Evolutionary conservation across 2,888 invertebrate species (phyloP), one percentile per base, ranked within the genome.

Genomic region (Elmis aenea): DNA sequence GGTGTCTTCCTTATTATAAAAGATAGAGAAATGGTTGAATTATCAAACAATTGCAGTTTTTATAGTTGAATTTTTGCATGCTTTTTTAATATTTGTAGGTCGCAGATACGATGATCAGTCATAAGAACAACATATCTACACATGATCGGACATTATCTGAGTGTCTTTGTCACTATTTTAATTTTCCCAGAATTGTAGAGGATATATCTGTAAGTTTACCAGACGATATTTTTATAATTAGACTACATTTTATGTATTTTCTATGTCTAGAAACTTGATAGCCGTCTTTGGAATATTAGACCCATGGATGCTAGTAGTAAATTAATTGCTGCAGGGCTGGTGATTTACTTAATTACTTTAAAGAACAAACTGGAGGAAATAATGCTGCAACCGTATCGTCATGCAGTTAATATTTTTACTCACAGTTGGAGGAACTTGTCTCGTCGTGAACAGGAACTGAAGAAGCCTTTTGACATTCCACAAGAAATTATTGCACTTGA

Each of bases 311-410:
- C 44, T 5, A 25, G 31, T 4, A 23, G 18, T 5, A 44, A 46
- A 28, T 32, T 34, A 5, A 38, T 34, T 24, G 42, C 50, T 1
- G 29, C 54, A 1, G 37, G 34, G 24, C 26, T 48, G n/a, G 48
- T 23, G 5, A 41, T 35, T 3, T 52, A 50, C 36, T 36, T 54
- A 25, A 45, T 53, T 13, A 34, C 40, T 1, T 22, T 54, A 8
- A 52, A 53, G 29, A 48, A 50, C 26, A 44, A 45, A 25, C 38
- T 47, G 16, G 48, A 52, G 26, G 23, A 35, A 8, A 15, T 45
- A n/a, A 27, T 54, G 35, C 29, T 54, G 2, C 34, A 49, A 35
- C 36, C 49, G 13, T 54, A 38, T 48, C 38, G 48, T 15, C 26
- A 43, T 13, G 28, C 32, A 2, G 46, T 51, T 3, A 12, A 38